Evolutionary conservation across 2,888 invertebrate genomes (phyloP).

Genomic region (Chelonus formosanus): DNA sequence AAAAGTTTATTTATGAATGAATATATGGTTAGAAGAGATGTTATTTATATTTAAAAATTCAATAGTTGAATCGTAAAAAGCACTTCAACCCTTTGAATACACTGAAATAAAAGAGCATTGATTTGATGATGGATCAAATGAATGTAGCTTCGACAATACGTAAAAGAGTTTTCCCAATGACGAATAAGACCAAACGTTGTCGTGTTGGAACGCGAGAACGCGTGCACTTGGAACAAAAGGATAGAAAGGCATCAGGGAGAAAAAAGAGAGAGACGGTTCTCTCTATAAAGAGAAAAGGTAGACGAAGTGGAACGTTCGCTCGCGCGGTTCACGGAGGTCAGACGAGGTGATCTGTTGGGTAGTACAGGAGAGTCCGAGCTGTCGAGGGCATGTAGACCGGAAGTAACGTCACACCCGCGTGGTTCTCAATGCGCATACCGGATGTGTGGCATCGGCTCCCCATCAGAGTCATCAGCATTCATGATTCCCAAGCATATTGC

Average conservation of each 20-base stretch:
- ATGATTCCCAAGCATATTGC: slow-evolving; percentile 58
- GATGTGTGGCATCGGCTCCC: slow-evolving; percentile 66
- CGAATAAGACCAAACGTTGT: too few species aligned
- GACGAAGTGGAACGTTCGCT: slow-evolving; percentile 47
- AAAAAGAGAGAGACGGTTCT: not conserved
- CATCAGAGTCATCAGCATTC: slow-evolving; percentile 63
- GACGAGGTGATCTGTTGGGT: slow-evolving; percentile 55
- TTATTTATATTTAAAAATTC: too few species aligned
- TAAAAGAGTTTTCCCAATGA: too few species aligned
- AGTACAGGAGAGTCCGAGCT: slow-evolving; percentile 47
- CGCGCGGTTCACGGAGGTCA: slow-evolving; percentile 63
- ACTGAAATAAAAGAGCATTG: too few species aligned
- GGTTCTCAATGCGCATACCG: slow-evolving; percentile 66
- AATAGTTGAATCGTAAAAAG: too few species aligned
- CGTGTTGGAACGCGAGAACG: too few species aligned
- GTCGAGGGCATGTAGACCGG: slow-evolving; percentile 63
- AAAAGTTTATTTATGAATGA: too few species aligned
- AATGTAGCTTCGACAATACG: too few species aligned
- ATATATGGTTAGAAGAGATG: too few species aligned
- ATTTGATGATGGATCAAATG: too few species aligned
- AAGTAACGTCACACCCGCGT: slow-evolving; percentile 66
- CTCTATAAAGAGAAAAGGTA: slow-evolving; percentile 31
- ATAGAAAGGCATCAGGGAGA: not conserved
- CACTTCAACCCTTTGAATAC: too few species aligned
- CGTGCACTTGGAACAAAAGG: too few species aligned